These are phyloP conservation scores for Epizoanthus illoricatus DNA, from an alignment of 92 coral and sea anemone species.

Conservation along the genomic window DNA sequence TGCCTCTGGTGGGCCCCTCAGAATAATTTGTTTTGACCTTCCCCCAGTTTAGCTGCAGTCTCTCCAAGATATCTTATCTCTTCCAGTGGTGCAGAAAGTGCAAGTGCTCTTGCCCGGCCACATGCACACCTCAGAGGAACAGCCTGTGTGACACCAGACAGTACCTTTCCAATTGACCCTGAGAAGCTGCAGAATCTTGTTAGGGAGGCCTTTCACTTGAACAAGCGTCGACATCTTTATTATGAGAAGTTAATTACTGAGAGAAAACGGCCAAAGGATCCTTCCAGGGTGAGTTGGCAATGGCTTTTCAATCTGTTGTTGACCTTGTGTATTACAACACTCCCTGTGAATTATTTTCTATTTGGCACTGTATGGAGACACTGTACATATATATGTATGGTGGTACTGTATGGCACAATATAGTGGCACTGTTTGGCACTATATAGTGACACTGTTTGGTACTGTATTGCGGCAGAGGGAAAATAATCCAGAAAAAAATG, in stretches of 20 bases:
- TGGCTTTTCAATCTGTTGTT: background rate
- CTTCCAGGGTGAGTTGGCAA: slow-evolving; percentile 41
- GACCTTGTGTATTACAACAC: background rate
- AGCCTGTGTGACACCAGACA: slow-evolving; percentile 61
- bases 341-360: too few relatives aligned
- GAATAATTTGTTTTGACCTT: background rate
- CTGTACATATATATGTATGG: too few relatives aligned
- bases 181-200: slow-evolving; percentile 65
- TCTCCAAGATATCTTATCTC: background rate
- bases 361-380: too few relatives aligned
- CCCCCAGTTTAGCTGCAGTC: slow-evolving; percentile 11
- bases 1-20: too few relatives aligned
- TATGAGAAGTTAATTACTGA: slow-evolving; percentile 24
- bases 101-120: slow-evolving; percentile 7
- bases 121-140: slow-evolving; percentile 19
- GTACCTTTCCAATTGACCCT: slow-evolving; percentile 57
- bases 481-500: too few relatives aligned
- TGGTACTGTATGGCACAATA: too few relatives aligned
- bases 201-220: slow-evolving; percentile 67
- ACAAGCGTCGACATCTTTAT: slow-evolving; percentile 50
- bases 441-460: too few relatives aligned
- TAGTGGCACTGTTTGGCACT: too few relatives aligned
- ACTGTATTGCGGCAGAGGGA: too few relatives aligned
- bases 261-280: slow-evolving; percentile 41
- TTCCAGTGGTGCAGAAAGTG: background rate